A percentile compares a stretch with the other conserved stretches of the same genome.
phyloP scores from a whole-genome alignment of 2,113 vertebrate species.

The Xenopus laevis region DNA sequence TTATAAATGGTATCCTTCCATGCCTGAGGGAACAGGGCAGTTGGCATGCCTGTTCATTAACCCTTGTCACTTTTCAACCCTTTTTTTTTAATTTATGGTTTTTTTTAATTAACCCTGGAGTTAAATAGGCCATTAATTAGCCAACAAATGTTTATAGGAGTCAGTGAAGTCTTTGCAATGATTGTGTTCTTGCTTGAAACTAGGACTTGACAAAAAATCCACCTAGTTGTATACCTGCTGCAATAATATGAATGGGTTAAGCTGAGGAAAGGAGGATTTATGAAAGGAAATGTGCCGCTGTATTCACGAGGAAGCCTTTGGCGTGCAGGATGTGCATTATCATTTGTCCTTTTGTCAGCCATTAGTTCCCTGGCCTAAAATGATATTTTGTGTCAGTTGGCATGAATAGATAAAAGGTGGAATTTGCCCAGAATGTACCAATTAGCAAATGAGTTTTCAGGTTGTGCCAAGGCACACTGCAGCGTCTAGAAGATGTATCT shows the following conservation, averaged over 20 bases:
- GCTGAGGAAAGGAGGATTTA: neutral
- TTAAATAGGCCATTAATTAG: no score
- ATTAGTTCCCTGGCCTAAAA: neutral
- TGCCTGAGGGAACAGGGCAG: no score
- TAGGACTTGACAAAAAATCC: no score
- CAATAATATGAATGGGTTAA: neutral
- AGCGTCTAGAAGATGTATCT: slow-evolving; percentile 3
- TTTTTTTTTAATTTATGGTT: no score
- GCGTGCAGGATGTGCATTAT: neutral
- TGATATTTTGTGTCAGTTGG: neutral
- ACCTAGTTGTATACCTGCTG: neutral
- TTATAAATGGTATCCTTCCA: neutral
- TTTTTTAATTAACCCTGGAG: no score
- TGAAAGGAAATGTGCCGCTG: neutral
- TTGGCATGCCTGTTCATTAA: no score
- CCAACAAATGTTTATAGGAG: no score
- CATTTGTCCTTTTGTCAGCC: neutral
- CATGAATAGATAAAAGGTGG: slow-evolving; percentile 17
- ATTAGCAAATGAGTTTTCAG: slow-evolving; percentile 16
- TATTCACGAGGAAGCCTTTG: neutral
- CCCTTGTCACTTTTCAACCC: no score
- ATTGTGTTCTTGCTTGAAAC: no score
- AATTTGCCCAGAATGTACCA: slow-evolving; percentile 31
- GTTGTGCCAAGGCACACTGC: slow-evolving; percentile 30
- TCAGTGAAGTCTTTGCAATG: no score